Evolutionary conservation across 1,140 invertebrate genomes (phyloP), one percentile per base, ranked within the genome.

Genomic region (Drosophila bocki): DNA sequence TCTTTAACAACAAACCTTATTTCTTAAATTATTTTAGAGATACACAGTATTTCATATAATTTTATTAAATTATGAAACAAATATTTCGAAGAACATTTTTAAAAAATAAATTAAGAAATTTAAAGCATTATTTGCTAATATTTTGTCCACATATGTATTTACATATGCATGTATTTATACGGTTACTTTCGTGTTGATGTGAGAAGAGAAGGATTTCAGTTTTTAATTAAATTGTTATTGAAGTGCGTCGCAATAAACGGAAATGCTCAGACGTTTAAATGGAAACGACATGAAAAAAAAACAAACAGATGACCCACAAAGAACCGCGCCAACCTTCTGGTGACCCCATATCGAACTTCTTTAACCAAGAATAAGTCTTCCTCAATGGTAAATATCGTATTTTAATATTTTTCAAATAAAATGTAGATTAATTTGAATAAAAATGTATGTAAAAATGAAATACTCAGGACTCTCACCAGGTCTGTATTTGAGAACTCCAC

Each of bases 221-320:
- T 62, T 62, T 56, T 62, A 62, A 62, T 62, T 62, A 62, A 62
- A 62, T 62, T 62, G 51, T 29, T 29, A 62, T 56, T 54, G 60
- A 42, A 61, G 41, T 47, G 63, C 19, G n/a, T n/a, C 56, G 57
- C 33, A 47, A 61, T 61, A 45, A 35, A 33, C 57, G 57, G 57
- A 65, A 65, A 65, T 60, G 56, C 58, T 60, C 41, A 45, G 42
- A 13, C 17, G 12, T 65, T 65, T 60, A 42, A 60, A 35, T 32
- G 35, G 33, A 57, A 26, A 29, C 57, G 22, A 19, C 39, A 32
- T 15, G n/a, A 57, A 54, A 35, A 37, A 37, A 13, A 7, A 37
- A 54, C 17, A 54, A 37, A 37, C 37, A 19, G 17, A 37, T 54
- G 51, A 54, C 51, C 51, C 33, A 54, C 12, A 37, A 39, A 54